phyloP scores from a whole-genome alignment of 1,140 invertebrate genomes.

The Holcopasites calliopsidis region DNA sequence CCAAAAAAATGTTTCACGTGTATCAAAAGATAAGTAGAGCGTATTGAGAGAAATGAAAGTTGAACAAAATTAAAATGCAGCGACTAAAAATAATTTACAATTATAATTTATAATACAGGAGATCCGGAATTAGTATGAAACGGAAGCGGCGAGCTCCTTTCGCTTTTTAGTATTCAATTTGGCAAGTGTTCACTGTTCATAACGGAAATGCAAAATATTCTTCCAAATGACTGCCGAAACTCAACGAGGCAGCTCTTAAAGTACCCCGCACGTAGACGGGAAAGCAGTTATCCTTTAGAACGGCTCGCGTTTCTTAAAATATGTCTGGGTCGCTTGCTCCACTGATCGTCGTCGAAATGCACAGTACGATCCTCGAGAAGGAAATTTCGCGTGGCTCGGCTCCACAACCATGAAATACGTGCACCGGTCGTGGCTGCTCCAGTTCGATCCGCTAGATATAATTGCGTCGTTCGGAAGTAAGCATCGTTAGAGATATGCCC shows the following conservation, averaged over 20 bases:
- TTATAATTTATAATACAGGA: too few relatives aligned
- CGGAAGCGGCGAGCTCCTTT: too few relatives aligned
- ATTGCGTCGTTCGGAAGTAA: constrained; percentile 10
- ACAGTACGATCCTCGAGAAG: neutral
- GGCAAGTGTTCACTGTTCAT: neutral
- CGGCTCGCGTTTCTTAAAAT: constrained; percentile 6
- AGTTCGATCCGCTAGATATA: constrained; percentile 16
- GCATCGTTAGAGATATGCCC: constrained; percentile 2
- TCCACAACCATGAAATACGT: constrained; percentile 11
- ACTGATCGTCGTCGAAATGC: constrained; percentile 16
- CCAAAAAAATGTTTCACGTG: neutral
- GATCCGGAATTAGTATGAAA: too few relatives aligned
- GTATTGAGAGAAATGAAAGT: neutral
- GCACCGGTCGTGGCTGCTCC: neutral
- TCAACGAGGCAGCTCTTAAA: neutral
- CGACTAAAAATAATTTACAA: too few relatives aligned
- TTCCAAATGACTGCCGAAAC: neutral
- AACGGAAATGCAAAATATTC: neutral
- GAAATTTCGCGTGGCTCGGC: constrained; percentile 9
- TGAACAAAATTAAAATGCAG: too few relatives aligned
- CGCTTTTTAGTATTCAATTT: too few relatives aligned
- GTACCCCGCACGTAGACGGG: neutral
- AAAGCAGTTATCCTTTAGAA: constrained; percentile 20
- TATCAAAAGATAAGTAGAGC: too few relatives aligned
- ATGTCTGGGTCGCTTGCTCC: neutral